phyloP scores from a whole-genome alignment of 2,888 invertebrate genomes.

The Tolmerus cingulatus region DNA sequence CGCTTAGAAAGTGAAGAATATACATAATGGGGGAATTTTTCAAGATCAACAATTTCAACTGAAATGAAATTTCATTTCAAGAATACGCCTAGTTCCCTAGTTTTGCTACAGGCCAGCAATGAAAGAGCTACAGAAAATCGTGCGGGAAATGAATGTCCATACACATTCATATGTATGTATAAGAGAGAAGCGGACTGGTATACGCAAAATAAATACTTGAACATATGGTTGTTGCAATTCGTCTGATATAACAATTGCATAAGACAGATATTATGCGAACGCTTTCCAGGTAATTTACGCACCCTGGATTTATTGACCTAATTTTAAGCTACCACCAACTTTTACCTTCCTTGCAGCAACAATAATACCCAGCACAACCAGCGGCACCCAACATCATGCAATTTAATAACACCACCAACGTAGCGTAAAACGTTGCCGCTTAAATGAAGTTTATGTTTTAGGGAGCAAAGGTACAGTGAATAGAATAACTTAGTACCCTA shows the following conservation, averaged over 20 bases:
- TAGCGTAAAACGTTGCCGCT: neutral
- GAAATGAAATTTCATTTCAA: neutral
- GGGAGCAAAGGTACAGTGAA: neutral
- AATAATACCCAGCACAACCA: neutral
- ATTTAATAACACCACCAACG: neutral
- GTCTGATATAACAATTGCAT: neutral
- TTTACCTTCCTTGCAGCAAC: neutral
- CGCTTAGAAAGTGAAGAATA: conserved; percentile 11
- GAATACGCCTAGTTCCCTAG: neutral
- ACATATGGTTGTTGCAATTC: neutral
- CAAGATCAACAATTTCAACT: neutral
- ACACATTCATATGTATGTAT: too few species aligned
- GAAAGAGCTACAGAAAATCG: too few species aligned
- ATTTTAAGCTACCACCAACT: neutral
- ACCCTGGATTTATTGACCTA: neutral
- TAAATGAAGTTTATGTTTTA: neutral
- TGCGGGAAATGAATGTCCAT: too few species aligned
- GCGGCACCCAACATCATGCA: neutral
- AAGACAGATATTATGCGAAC: neutral
- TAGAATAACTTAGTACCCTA: neutral
- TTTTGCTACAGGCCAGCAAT: neutral
- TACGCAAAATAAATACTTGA: neutral
- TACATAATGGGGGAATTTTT: conserved; percentile 1
- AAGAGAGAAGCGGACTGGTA: neutral
- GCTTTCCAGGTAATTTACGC: neutral